Evolutionary conservation across 2,113 vertebrate genomes (phyloP).

Genomic region (Ovis aries): DNA sequence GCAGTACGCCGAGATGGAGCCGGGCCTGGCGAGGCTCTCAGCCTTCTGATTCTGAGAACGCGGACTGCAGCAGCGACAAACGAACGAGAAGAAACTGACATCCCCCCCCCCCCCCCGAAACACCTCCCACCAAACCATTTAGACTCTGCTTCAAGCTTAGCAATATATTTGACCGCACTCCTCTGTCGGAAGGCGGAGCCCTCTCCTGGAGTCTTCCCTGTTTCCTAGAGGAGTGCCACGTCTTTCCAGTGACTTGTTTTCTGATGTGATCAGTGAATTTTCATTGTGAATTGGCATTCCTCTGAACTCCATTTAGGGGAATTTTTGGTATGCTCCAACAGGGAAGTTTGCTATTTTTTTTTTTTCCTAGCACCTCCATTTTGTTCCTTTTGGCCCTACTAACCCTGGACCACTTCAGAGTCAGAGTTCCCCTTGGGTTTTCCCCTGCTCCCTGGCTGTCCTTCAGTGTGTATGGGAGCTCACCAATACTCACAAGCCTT

Average conservation of each 20-base stretch:
- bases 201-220: too few species aligned
- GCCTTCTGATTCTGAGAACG: too few species aligned
- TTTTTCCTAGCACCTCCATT: not conserved
- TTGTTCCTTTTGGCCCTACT: not conserved
- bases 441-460: not conserved
- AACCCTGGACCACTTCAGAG: not conserved
- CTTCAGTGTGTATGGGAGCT: fast-evolving
- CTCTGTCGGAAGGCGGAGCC: too few species aligned
- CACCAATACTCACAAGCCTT: not conserved
- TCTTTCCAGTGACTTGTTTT: not conserved
- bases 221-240: too few species aligned
- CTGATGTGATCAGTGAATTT: not conserved
- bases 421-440: not conserved
- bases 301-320: not conserved
- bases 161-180: too few species aligned
- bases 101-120: fast-evolving
- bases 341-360: not conserved
- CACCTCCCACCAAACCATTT: too few species aligned
- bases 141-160: too few species aligned
- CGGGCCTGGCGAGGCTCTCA: too few species aligned
- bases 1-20: too few species aligned
- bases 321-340: not conserved
- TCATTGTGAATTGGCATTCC: not conserved
- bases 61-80: too few species aligned
- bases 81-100: too few species aligned